phyloP scores from a whole-genome alignment of 1,140 invertebrate genomes.

The Drosophila azteca region DNA sequence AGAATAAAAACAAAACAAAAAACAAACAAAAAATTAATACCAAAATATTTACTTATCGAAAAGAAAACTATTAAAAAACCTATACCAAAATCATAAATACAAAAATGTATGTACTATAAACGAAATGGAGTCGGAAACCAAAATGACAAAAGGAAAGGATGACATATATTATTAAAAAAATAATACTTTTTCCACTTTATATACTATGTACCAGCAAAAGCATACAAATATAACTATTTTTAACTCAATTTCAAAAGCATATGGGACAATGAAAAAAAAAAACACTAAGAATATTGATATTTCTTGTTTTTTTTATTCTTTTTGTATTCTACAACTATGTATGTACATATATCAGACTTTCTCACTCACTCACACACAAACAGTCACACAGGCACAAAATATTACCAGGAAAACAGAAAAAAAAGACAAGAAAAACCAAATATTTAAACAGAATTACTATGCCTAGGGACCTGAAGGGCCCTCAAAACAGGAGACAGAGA shows the following conservation, averaged over 20 bases:
- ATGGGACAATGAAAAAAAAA: constrained; percentile 39
- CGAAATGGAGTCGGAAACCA: constrained; percentile 37
- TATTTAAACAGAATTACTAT: constrained; percentile 5
- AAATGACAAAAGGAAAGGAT: constrained; percentile 46
- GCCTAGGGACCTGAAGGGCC: background rate
- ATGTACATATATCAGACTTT: constrained; percentile 33
- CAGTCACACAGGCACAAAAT: constrained; percentile 9
- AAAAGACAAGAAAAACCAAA: background rate
- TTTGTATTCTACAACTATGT: constrained; percentile 44
- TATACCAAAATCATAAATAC: constrained; percentile 48
- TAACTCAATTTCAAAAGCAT: constrained; percentile 56
- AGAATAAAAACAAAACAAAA: constrained; percentile 34
- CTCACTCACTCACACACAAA: constrained; percentile 5
- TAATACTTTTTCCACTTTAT: constrained; percentile 74
- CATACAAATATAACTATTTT: constrained; percentile 52
- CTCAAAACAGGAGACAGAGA: constrained; percentile 11
- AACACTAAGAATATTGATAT: constrained; percentile 37
- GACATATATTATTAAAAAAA: constrained; percentile 30
- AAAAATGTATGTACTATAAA: constrained; percentile 34
- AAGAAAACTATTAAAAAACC: constrained; percentile 54
- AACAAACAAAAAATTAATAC: constrained; percentile 31
- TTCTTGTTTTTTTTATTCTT: constrained; percentile 44
- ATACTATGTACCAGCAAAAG: constrained; percentile 60
- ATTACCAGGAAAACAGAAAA: background rate
- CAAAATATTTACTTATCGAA: constrained; percentile 71